Evolutionary conservation across 2,888 invertebrate genomes (phyloP).

Genomic region (Enoplolaimus lenunculus): DNA sequence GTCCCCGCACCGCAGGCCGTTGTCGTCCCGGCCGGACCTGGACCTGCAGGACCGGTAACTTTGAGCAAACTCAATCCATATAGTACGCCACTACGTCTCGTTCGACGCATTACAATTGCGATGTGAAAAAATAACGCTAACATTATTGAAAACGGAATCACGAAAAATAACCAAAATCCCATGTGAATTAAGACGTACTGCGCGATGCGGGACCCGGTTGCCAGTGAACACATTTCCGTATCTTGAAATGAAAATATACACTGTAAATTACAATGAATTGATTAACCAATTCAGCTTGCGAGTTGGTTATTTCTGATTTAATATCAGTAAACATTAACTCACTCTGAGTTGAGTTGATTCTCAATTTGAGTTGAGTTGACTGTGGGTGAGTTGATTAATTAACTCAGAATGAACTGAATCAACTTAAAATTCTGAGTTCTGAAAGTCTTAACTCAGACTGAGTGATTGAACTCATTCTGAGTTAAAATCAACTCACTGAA

Average conservation of each 20-base stretch:
- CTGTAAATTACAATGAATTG: no score
- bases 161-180: conserved; percentile 35
- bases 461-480: no score
- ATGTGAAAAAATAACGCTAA: conserved; percentile 36
- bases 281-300: no score
- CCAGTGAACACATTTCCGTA: conserved; percentile 34
- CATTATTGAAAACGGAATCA: conserved; percentile 33
- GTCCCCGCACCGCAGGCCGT: neutral
- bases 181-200: conserved; percentile 31
- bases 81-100: neutral
- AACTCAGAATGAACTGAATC: no score
- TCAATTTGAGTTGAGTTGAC: no score
- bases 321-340: no score
- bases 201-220: conserved; percentile 23
- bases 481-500: no score
- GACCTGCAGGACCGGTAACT: neutral
- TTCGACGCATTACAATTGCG: conserved; percentile 27
- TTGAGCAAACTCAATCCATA: neutral
- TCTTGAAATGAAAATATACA: conserved; percentile 26
- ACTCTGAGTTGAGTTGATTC: no score
- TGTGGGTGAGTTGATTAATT: no score
- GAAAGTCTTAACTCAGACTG: no score
- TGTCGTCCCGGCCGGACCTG: neutral
- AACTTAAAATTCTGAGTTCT: no score
- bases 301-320: no score